Conservation (phyloP, 2,113 vertebrate genomes). For the Atlantisia rogersi region DNA sequence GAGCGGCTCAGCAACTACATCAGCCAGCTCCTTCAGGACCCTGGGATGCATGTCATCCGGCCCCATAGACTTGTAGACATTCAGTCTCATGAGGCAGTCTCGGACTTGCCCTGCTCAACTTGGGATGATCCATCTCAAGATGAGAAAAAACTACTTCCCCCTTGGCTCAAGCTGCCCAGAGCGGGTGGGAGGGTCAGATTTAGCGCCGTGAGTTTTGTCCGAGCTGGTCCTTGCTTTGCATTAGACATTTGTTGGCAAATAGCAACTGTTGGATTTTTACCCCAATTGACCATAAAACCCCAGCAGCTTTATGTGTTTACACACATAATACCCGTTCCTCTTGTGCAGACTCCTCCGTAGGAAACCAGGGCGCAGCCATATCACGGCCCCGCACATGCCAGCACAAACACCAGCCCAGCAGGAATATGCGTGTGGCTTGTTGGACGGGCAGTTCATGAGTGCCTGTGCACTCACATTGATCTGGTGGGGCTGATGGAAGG, state of each 20-base stretch:
- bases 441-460: background rate
- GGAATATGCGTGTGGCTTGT: background rate
- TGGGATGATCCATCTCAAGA: no score
- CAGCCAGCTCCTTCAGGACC: no score
- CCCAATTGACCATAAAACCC: background rate
- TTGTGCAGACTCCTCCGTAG: background rate
- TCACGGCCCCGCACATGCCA: background rate
- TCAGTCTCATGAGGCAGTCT: no score
- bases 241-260: background rate
- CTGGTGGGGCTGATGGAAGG: background rate
- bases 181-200: background rate
- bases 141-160: no score
- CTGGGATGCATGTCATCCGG: no score
- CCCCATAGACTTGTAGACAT: no score
- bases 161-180: no score
- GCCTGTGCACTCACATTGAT: background rate
- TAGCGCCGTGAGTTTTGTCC: background rate
- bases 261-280: background rate
- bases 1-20: no score
- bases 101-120: no score
- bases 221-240: background rate
- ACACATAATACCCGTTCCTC: rapidly evolving
- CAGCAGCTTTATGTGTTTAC: background rate
- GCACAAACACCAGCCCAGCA: rapidly evolving
- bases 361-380: background rate